phyloP scores from a whole-genome alignment of 2,888 invertebrate species.

The Hypolimnas misippus region DNA sequence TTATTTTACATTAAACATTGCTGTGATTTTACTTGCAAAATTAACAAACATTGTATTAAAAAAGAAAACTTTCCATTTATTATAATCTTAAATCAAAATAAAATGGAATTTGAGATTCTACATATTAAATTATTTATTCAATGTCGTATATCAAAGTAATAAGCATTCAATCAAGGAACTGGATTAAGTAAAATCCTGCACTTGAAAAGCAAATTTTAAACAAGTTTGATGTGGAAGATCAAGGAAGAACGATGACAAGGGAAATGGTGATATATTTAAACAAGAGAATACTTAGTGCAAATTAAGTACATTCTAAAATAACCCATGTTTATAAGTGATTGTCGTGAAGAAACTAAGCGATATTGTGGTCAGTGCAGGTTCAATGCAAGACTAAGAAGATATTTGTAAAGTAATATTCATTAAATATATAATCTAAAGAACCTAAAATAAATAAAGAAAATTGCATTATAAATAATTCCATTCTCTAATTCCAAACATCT shows the following conservation, averaged over 20 bases:
- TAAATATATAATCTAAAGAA: constrained; percentile 19
- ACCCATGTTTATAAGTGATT: background rate
- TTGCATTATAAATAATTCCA: constrained; percentile 30
- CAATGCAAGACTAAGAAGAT: constrained; percentile 19
- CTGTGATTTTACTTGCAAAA: constrained; percentile 1
- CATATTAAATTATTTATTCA: background rate
- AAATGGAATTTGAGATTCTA: constrained; percentile 11
- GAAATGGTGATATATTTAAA: background rate
- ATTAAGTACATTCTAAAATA: constrained; percentile 38
- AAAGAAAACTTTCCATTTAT: background rate
- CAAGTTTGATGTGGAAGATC: background rate
- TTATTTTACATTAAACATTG: background rate
- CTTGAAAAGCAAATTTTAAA: background rate
- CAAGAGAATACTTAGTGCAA: constrained; percentile 12
- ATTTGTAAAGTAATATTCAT: constrained; percentile 14
- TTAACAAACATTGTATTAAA: background rate
- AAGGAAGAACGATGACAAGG: background rate
- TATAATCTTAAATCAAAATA: background rate
- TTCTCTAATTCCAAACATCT: constrained; percentile 16
- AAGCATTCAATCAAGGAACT: background rate
- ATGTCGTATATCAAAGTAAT: background rate
- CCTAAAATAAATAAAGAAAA: constrained; percentile 36
- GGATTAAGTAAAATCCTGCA: constrained; percentile 10
- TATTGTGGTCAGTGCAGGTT: background rate
- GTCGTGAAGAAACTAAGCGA: constrained; percentile 1